A percentile compares a stretch with the other conserved stretches of the same genome.
phyloP scores from a whole-genome alignment of 2,113 vertebrate genomes.

The Mugil cephalus region DNA sequence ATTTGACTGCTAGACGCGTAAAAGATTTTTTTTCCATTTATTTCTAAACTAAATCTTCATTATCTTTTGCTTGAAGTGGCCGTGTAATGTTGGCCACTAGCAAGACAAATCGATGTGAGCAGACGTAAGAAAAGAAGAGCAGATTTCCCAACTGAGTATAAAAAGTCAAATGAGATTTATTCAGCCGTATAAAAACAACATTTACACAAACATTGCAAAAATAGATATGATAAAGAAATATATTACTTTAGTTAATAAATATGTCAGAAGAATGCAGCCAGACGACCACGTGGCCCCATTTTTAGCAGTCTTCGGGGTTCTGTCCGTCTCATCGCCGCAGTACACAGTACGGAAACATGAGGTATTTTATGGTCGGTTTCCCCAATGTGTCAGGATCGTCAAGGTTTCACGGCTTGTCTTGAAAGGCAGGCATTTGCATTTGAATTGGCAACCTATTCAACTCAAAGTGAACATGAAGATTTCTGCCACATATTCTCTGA shows the following conservation, averaged over 20 bases:
- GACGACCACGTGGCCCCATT: slow-evolving; percentile 60
- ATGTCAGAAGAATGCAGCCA: slow-evolving; percentile 78
- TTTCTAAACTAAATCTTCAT: too few relatives aligned
- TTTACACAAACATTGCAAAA: slow-evolving; percentile 81
- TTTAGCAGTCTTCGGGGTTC: slow-evolving; percentile 66
- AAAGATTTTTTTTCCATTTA: too few relatives aligned
- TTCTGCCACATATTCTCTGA: slow-evolving; percentile 38
- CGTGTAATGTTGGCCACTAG: not conserved
- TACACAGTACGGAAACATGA: slow-evolving; percentile 84
- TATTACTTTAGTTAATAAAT: slow-evolving; percentile 90
- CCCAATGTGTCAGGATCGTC: slow-evolving; percentile 71
- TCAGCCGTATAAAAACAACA: slow-evolving; percentile 81
- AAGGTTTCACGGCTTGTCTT: slow-evolving; percentile 47
- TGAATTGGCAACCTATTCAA: slow-evolving; percentile 49
- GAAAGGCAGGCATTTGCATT: slow-evolving; percentile 67
- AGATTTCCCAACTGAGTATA: slow-evolving; percentile 38
- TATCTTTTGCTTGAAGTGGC: too few relatives aligned
- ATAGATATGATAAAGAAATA: slow-evolving; percentile 85
- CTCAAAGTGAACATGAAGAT: slow-evolving; percentile 48
- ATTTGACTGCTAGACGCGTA: too few relatives aligned
- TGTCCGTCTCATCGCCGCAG: slow-evolving; percentile 63
- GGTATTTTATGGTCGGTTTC: slow-evolving; percentile 81
- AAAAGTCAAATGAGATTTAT: slow-evolving; percentile 81
- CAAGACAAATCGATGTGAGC: not conserved
- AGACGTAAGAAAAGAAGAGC: slow-evolving; percentile 1